Conservation (phyloP, 2,888 invertebrate species). For the Spodoptera littoralis region DNA sequence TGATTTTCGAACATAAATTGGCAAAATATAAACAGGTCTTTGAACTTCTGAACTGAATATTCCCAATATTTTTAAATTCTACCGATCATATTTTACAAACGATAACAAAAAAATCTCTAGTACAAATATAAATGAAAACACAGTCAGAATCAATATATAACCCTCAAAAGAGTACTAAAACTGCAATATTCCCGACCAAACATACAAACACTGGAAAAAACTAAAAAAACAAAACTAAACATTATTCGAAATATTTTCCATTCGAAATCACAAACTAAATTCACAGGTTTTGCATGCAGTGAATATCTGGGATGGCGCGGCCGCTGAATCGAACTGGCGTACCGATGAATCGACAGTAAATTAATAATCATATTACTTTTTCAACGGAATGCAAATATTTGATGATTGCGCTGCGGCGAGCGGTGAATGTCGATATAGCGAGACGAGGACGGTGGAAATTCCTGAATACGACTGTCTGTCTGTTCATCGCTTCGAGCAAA, state of each 20-base stretch:
- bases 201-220: slow-evolving; percentile 8
- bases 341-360: slow-evolving; percentile 83
- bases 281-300: slow-evolving; percentile 73
- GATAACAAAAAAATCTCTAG: too few relatives aligned
- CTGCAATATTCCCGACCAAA: slow-evolving; percentile 10
- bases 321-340: slow-evolving; percentile 71
- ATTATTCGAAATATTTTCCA: slow-evolving; percentile 59
- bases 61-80: too few relatives aligned
- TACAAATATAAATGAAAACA: too few relatives aligned
- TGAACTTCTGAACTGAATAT: too few relatives aligned
- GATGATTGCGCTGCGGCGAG: slow-evolving; percentile 83
- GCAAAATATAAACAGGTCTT: too few relatives aligned
- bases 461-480: slow-evolving; percentile 25
- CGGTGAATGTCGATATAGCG: slow-evolving; percentile 63
- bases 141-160: too few relatives aligned
- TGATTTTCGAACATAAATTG: too few relatives aligned
- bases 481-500: slow-evolving; percentile 11
- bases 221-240: slow-evolving; percentile 27
- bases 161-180: slow-evolving; percentile 9
- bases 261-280: slow-evolving; percentile 71
- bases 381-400: slow-evolving; percentile 87
- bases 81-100: too few relatives aligned
- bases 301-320: slow-evolving; percentile 68
- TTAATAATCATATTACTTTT: slow-evolving; percentile 89
- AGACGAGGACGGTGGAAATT: slow-evolving; percentile 25